A percentile compares a stretch with the other conserved stretches of the same genome.
phyloP scores from a whole-genome alignment of 1,140 invertebrate species.

The Drosophila suzukii region DNA sequence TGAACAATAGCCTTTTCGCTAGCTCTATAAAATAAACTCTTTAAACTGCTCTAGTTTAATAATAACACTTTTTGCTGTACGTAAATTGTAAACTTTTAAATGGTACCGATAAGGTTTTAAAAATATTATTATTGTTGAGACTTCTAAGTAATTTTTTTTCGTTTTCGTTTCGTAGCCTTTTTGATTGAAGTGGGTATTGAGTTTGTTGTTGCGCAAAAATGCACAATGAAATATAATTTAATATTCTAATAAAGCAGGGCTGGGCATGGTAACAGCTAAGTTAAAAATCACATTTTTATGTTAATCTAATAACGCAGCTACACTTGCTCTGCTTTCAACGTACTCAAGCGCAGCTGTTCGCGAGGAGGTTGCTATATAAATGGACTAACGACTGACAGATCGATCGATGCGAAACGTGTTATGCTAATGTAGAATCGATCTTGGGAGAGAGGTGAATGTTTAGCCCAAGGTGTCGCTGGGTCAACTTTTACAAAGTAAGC shows the following conservation, averaged over 20 bases:
- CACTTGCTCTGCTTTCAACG: conserved; percentile 40
- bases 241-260: conserved; percentile 30
- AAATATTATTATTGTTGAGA: no score
- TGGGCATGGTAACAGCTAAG: conserved; percentile 24
- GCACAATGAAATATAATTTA: conserved; percentile 7
- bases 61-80: no score
- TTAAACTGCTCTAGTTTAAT: background rate
- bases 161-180: background rate
- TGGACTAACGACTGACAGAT: conserved; percentile 2
- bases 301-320: conserved; percentile 59
- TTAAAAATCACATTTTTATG: conserved; percentile 52
- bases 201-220: background rate
- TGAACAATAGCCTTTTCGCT: conserved; percentile 41
- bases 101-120: no score
- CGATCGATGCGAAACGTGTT: conserved; percentile 50
- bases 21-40: background rate
- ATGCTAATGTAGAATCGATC: conserved; percentile 57
- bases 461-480: conserved; percentile 56
- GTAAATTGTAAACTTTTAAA: no score
- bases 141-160: background rate
- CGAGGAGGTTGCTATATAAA: conserved; percentile 27
- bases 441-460: conserved; percentile 45
- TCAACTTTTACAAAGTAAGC: conserved; percentile 41
- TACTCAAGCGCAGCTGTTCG: conserved; percentile 31
- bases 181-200: no score